These are phyloP conservation scores for Metalampra italica DNA, from an alignment of 2,888 invertebrate species.

Conservation along the genomic window DNA sequence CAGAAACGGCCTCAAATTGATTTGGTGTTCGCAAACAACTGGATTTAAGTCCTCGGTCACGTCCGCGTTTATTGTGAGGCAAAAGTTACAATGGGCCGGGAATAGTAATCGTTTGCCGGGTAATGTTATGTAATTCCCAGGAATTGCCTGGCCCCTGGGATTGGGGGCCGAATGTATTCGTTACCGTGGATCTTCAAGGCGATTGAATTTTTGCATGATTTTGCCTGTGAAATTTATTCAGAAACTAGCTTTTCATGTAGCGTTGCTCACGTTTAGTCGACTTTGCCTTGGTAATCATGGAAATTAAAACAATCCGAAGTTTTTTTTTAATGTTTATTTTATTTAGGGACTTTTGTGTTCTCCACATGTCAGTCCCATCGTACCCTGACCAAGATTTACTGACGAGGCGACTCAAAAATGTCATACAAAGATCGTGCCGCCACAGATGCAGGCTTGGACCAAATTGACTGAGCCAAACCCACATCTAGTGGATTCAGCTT, in stretches of 20 bases:
- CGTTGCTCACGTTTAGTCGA: too few relatives aligned
- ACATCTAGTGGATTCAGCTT: too few relatives aligned
- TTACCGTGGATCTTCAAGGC: neutral
- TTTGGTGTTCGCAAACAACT: conserved; percentile 54
- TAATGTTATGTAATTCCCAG: conserved; percentile 55
- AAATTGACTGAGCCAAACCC: too few relatives aligned
- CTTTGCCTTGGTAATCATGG: too few relatives aligned
- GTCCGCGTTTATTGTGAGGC: conserved; percentile 65
- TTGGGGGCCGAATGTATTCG: conserved; percentile 11
- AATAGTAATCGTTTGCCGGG: conserved; percentile 45
- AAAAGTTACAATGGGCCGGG: conserved; percentile 55
- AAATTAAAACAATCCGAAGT: too few relatives aligned
- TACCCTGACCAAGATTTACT: too few relatives aligned
- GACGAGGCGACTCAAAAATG: too few relatives aligned
- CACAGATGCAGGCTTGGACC: too few relatives aligned
- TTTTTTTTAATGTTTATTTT: too few relatives aligned
- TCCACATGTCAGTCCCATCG: too few relatives aligned
- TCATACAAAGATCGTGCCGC: too few relatives aligned
- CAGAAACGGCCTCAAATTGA: conserved; percentile 47
- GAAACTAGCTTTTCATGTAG: neutral
- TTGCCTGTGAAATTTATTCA: neutral
- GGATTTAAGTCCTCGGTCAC: conserved; percentile 64
- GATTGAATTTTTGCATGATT: neutral
- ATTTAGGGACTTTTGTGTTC: too few relatives aligned
- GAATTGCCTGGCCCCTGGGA: conserved; percentile 30